Conservation (phyloP, 2,888 invertebrate species). For the Phlogophora meticulosa region DNA sequence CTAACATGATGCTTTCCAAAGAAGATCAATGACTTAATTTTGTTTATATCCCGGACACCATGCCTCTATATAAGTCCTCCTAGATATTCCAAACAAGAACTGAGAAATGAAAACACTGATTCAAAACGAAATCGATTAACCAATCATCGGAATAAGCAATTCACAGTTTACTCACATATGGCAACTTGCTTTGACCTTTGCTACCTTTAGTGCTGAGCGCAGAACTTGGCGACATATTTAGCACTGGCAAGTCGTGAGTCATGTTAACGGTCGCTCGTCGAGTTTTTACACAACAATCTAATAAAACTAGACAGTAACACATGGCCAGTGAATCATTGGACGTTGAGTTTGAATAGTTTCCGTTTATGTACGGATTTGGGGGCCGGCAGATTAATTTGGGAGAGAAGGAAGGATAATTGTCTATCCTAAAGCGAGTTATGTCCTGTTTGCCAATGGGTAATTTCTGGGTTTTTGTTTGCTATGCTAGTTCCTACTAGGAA, state of each 20-base stretch:
- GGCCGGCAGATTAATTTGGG: constrained; percentile 3
- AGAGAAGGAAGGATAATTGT: constrained; percentile 13
- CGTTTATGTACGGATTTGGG: constrained; percentile 59
- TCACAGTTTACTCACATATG: constrained; percentile 45
- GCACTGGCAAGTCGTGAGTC: constrained; percentile 64
- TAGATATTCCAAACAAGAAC: not conserved
- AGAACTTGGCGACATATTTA: constrained; percentile 62
- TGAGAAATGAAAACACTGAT: constrained; percentile 8
- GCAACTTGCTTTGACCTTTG: constrained; percentile 55
- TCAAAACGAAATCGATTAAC: constrained; percentile 21
- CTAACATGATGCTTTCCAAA: not conserved
- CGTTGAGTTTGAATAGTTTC: constrained; percentile 63
- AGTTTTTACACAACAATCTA: constrained; percentile 67
- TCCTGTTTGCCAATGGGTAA: not conserved
- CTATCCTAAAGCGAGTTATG: not conserved
- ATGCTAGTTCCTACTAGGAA: not conserved
- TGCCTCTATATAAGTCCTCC: not conserved
- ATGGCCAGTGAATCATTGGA: constrained; percentile 64
- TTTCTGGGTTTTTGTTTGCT: not conserved
- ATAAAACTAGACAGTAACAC: constrained; percentile 63
- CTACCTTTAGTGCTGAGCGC: constrained; percentile 60
- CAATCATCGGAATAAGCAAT: constrained; percentile 20
- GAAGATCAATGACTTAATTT: not conserved
- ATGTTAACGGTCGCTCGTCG: constrained; percentile 69
- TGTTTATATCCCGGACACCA: not conserved